Percentiles rank a stretch among this genome's conserved stretches.
phyloP scores from a whole-genome alignment of 2,797 vertebrate genomes.

The Linurgus olivaceus region DNA sequence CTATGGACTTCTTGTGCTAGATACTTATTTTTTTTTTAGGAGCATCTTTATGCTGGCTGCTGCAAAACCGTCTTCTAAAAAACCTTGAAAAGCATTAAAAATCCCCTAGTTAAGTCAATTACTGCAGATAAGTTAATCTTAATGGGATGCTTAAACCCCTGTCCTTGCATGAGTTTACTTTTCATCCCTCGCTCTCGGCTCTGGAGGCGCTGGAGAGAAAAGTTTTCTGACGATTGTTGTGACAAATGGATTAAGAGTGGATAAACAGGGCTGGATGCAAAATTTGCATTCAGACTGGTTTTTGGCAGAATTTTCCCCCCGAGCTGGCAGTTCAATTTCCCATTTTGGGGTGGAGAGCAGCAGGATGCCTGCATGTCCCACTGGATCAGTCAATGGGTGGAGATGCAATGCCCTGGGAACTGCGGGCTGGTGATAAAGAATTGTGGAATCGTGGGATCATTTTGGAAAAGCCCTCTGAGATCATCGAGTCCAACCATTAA shows the following conservation, averaged over 20 bases:
- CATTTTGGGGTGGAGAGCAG: not conserved
- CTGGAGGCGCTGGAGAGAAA: not conserved
- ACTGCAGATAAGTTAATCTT: constrained; percentile 78
- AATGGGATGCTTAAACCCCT: constrained; percentile 72
- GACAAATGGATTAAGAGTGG: constrained; percentile 37
- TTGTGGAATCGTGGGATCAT: accelerated
- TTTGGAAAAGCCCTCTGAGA: not conserved
- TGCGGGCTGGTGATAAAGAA: too few species aligned
- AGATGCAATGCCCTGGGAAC: accelerated
- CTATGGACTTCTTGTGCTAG: constrained; percentile 69
- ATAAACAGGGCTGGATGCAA: not conserved
- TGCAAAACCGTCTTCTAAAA: constrained; percentile 63
- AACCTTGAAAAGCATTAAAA: constrained; percentile 77
- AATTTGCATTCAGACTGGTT: not conserved
- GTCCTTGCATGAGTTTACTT: constrained; percentile 72
- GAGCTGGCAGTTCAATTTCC: not conserved
- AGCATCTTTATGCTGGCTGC: constrained; percentile 70
- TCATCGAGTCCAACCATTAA: accelerated
- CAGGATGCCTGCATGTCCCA: not conserved
- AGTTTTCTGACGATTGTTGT: not conserved
- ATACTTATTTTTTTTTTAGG: constrained; percentile 37
- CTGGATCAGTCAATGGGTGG: accelerated
- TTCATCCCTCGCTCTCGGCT: constrained; percentile 43
- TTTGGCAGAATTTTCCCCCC: not conserved
- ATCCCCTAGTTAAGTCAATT: constrained; percentile 79